Evolutionary conservation across 2,113 vertebrate species (phyloP), one percentile per base, ranked within the genome.

Genomic region (Cricetomys ansorgei): DNA sequence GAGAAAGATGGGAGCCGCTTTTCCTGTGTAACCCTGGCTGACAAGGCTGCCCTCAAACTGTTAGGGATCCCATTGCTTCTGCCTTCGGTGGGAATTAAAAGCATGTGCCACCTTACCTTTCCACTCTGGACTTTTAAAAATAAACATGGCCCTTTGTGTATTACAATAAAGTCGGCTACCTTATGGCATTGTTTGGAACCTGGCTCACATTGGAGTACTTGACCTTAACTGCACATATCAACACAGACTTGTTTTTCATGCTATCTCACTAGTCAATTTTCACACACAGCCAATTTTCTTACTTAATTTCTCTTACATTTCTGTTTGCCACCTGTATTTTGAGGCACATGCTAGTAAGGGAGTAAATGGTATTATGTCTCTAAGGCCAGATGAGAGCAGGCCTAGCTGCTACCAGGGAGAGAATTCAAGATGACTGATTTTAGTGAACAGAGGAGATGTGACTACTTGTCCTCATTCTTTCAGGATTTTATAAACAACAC

Each of bases 401-500:
- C 45, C 86, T 84, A 34, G 40, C 79, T 88, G 34, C 15, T 25
- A 19, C 15, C 10, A 7, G 72, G 40, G 37, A 93, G 23, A 53
- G 85, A 91, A 97, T 85, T 72, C 69, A 89, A 59, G 37, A 27
- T 92, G 67, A 62, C 45, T 43, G 70, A 90, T 94, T 95, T 97
- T 45, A 6, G 67, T 90, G 70, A 93, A 89, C 70, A 88, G 75
- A 79, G 23, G 79, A 53, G 12, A 76, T 84, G 40, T 73, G 48
- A 91, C 50, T n/a, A 87, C 73, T 86, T 86, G 64, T 75, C 95
- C 95, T 96, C 91, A 96, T 97, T 98, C 83, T 96, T 96, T 97
- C 94, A 96, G 21, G 59, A 89, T 91, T 91, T 45, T 94, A 50
- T 84, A 94, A 80, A 65, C 73, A 92, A 87, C 75, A 67, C 55